Evolutionary conservation across 2,888 invertebrate genomes (phyloP).

Genomic region (Macrosoma leucophasiata): DNA sequence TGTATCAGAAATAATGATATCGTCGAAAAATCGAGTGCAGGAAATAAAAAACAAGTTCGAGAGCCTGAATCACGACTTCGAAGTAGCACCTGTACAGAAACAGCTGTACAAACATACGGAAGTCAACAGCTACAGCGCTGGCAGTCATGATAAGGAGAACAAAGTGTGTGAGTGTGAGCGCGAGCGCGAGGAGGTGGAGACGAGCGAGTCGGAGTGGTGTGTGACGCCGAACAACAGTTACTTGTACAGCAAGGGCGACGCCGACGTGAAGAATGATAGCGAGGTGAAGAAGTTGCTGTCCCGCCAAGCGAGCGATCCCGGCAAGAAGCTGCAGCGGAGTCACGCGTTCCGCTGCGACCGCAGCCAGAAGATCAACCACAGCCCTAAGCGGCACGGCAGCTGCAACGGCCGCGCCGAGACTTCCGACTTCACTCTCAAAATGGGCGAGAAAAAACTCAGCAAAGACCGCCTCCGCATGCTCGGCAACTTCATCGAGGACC

Average conservation of each 20-base stretch:
- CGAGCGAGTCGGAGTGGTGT: constrained; percentile 18
- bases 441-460: constrained; percentile 53
- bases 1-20: constrained; percentile 60
- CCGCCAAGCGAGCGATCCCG: constrained; percentile 67
- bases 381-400: constrained; percentile 55
- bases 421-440: constrained; percentile 49
- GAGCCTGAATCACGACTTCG: constrained; percentile 53
- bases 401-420: constrained; percentile 59
- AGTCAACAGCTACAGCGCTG: constrained; percentile 1
- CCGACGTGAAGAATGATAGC: constrained; percentile 41
- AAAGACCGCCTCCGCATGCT: constrained; percentile 56
- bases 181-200: constrained; percentile 14
- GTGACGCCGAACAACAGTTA: constrained; percentile 56
- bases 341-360: constrained; percentile 76
- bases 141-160: constrained; percentile 17
- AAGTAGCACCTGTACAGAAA: constrained; percentile 30
- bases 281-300: constrained; percentile 51
- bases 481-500: constrained; percentile 59
- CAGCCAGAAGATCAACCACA: constrained; percentile 47
- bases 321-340: constrained; percentile 74
- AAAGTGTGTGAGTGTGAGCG: constrained; percentile 16
- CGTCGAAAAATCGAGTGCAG: constrained; percentile 75
- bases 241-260: constrained; percentile 50
- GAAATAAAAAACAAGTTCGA: constrained; percentile 80
- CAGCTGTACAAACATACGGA: constrained; percentile 29